Conservation (phyloP, 2,113 vertebrate genomes). For the Ibidorhyncha struthersii region DNA sequence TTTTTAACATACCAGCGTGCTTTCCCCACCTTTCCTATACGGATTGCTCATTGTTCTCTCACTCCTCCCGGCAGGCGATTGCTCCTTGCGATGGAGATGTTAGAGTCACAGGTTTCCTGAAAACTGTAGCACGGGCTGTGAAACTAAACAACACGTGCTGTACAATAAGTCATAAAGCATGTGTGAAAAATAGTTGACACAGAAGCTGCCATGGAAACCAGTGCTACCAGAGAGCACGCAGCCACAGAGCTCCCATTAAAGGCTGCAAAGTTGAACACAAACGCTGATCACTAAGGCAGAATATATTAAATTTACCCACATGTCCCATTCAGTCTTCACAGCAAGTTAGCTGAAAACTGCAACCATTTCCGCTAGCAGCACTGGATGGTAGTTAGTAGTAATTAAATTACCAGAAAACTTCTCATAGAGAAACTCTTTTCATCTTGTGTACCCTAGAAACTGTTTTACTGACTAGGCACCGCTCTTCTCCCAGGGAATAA, state of each 20-base stretch:
- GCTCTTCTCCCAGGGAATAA: not conserved
- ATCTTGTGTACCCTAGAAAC: not conserved
- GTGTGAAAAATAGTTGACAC: constrained; percentile 48
- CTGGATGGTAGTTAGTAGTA: constrained; percentile 1
- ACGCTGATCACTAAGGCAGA: constrained; percentile 23
- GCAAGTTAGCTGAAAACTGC: constrained; percentile 42
- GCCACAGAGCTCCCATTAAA: constrained; percentile 50
- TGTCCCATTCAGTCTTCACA: constrained; percentile 18
- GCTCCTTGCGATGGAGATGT: not conserved
- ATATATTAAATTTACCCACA: constrained; percentile 40
- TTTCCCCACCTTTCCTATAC: not conserved
- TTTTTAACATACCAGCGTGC: constrained; percentile 13
- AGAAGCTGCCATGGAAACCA: constrained; percentile 48
- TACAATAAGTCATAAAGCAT: constrained; percentile 47
- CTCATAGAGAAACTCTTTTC: constrained; percentile 1
- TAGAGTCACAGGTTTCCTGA: constrained; percentile 46
- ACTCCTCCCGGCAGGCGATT: not conserved
- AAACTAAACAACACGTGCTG: constrained; percentile 39
- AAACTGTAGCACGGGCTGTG: not conserved
- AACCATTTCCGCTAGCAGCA: not conserved
- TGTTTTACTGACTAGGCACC: not conserved
- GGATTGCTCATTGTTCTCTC: constrained; percentile 32
- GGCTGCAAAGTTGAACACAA: constrained; percentile 35
- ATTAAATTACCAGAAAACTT: constrained; percentile 49
- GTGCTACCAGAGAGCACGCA: not conserved